These are phyloP conservation scores for Dicrostonyx torquatus DNA, from an alignment of 2,797 vertebrate genomes.

Conservation along the genomic window DNA sequence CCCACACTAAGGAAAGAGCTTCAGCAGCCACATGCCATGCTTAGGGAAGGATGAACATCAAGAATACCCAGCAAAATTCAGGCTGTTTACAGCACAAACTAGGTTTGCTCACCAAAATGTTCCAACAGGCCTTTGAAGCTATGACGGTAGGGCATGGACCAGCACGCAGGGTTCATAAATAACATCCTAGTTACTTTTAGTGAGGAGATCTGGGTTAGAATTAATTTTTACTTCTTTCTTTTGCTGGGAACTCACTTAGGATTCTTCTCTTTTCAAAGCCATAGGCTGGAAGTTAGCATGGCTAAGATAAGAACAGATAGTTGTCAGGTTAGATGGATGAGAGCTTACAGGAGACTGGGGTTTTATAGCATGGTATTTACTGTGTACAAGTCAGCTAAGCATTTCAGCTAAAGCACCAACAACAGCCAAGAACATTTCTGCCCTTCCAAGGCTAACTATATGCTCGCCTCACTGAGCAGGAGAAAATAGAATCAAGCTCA, in stretches of 20 bases:
- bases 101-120: constrained; percentile 13
- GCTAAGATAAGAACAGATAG: neutral
- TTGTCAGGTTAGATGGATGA: constrained; percentile 35
- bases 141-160: neutral
- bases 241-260: constrained; percentile 11
- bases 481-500: constrained; percentile 70
- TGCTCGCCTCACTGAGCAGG: constrained; percentile 1
- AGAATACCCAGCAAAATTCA: neutral
- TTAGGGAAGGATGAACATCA: neutral
- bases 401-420: constrained; percentile 52
- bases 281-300: constrained; percentile 1
- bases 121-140: neutral
- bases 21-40: neutral
- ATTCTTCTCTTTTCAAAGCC: neutral
- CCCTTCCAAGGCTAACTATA: neutral
- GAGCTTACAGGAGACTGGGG: constrained; percentile 30
- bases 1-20: neutral
- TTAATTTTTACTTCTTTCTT: constrained; percentile 46
- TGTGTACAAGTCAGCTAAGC: constrained; percentile 18
- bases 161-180: neutral
- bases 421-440: neutral
- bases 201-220: constrained; percentile 40
- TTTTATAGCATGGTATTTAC: neutral
- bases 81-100: neutral
- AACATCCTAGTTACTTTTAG: constrained; percentile 18